Conservation (phyloP, 2,888 invertebrate species). For the Fragum sueziense region DNA sequence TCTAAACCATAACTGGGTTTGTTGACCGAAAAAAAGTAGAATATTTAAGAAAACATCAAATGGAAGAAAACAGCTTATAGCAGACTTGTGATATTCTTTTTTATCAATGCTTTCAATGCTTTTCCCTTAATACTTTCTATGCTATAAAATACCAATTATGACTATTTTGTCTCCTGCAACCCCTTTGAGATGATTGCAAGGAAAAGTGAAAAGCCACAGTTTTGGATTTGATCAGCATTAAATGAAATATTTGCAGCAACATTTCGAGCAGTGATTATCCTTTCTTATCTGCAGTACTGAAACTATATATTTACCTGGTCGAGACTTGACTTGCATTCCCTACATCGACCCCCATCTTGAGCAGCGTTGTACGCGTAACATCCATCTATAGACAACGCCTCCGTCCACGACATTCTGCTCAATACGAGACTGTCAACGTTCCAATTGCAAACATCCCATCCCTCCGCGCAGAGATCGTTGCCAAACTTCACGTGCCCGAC, state of each 20-base stretch:
- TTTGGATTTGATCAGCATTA: not conserved
- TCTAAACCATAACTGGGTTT: too few species aligned
- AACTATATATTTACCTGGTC: not conserved
- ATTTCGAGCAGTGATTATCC: not conserved
- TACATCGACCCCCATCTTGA: constrained; percentile 78
- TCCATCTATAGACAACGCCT: constrained; percentile 73
- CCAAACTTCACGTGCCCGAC: constrained; percentile 76
- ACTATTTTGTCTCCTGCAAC: too few species aligned
- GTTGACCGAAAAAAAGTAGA: too few species aligned
- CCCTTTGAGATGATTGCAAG: too few species aligned
- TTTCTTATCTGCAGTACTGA: not conserved
- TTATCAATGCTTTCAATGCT: too few species aligned
- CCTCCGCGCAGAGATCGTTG: constrained; percentile 71
- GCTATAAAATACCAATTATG: too few species aligned
- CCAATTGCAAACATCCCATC: constrained; percentile 78
- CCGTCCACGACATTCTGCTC: constrained; percentile 73
- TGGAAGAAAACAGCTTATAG: too few species aligned
- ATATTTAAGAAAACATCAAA: too few species aligned
- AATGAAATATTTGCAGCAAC: not conserved
- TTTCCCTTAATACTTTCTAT: too few species aligned
- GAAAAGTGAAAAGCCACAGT: too few species aligned
- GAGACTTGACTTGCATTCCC: constrained; percentile 72
- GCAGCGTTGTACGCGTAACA: constrained; percentile 80
- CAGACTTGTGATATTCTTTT: too few species aligned
- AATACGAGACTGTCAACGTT: constrained; percentile 65